phyloP scores from a whole-genome alignment of 2,888 invertebrate species.

The Dynastes hyllus region DNA sequence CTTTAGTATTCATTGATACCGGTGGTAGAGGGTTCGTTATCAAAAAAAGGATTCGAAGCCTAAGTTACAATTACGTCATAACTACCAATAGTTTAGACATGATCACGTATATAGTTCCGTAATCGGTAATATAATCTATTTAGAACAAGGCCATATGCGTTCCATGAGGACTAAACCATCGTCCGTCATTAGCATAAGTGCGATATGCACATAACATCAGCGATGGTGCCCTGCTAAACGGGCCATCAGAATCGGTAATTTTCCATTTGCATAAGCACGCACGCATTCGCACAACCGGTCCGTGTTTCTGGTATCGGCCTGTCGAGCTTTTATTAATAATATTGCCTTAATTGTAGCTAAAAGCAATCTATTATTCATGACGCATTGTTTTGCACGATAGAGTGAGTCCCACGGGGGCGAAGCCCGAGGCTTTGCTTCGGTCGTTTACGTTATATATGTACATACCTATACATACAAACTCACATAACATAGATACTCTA shows the following conservation, averaged over 20 bases:
- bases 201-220: conserved; percentile 17
- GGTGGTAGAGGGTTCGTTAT: too few species aligned
- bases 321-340: conserved; percentile 29
- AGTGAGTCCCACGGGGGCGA: conserved; percentile 27
- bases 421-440: conserved; percentile 2
- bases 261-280: conserved; percentile 21
- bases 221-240: conserved; percentile 11
- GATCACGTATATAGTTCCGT: not conserved
- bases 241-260: conserved; percentile 29
- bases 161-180: not conserved
- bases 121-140: not conserved
- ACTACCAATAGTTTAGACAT: too few species aligned
- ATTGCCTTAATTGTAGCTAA: conserved; percentile 44
- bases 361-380: conserved; percentile 44
- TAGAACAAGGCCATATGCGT: conserved; percentile 10
- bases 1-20: too few species aligned
- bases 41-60: too few species aligned
- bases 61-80: too few species aligned
- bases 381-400: conserved; percentile 46
- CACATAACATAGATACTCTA: not conserved
- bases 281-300: conserved; percentile 12
- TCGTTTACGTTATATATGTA: not conserved
- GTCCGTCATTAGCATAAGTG: not conserved
- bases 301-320: not conserved
- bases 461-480: not conserved